These are phyloP conservation scores for Porites cylindrica DNA, from an alignment of 92 coral and sea anemone species.

Conservation along the genomic window DNA sequence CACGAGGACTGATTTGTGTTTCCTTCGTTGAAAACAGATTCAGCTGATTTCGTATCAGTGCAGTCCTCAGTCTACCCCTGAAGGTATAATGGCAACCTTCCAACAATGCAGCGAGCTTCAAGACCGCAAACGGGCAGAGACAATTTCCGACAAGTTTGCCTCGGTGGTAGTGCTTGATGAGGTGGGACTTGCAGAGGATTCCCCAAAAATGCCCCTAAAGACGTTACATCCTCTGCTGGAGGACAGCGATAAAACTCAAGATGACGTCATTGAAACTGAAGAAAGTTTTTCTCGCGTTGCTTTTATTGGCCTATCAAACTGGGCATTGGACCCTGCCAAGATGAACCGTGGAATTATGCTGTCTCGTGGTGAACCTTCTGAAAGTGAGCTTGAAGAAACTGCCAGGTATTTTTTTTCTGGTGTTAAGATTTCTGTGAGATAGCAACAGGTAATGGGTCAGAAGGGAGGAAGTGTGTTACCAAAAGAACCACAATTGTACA, in stretches of 20 bases:
- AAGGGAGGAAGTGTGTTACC: background rate
- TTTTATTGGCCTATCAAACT: constrained; percentile 80
- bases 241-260: constrained; percentile 61
- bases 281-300: constrained; percentile 62
- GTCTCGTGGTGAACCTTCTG: constrained; percentile 63
- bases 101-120: constrained; percentile 72
- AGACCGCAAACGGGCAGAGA: constrained; percentile 46
- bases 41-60: constrained; percentile 71
- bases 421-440: background rate
- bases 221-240: constrained; percentile 77
- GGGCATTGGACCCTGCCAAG: constrained; percentile 76
- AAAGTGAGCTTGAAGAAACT: constrained; percentile 58
- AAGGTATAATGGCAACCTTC: constrained; percentile 73
- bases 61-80: constrained; percentile 80
- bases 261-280: constrained; percentile 56
- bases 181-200: constrained; percentile 82
- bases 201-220: constrained; percentile 80
- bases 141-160: constrained; percentile 45
- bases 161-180: constrained; percentile 80
- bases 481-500: too few relatives aligned
- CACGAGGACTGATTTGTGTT: background rate
- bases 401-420: constrained; percentile 54
- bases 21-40: constrained; percentile 13
- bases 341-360: constrained; percentile 78
- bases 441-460: background rate